A percentile compares a stretch with the other conserved stretches of the same genome.
Conservation (phyloP, 2,888 invertebrate species). For the Myopa tessellatipennis region DNA sequence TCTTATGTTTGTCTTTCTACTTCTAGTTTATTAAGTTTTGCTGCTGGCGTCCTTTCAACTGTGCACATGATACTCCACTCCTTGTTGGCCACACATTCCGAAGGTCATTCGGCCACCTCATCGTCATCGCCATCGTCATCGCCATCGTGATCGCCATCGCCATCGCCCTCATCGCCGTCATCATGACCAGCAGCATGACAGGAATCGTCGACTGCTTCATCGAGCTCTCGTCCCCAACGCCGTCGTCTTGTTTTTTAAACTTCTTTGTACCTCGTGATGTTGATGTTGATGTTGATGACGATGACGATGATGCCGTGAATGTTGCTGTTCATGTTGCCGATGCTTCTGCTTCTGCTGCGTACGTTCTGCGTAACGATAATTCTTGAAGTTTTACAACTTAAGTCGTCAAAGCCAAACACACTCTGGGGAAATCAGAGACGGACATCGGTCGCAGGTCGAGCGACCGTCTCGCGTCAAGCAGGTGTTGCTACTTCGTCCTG, state of each 20-base stretch:
- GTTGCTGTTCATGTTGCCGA: not conserved
- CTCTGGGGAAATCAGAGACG: conserved; percentile 67
- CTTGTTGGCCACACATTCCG: not conserved
- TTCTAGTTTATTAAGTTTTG: not conserved
- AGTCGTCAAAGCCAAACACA: conserved; percentile 67
- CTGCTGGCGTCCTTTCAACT: conserved; percentile 13
- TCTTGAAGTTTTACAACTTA: conserved; percentile 67
- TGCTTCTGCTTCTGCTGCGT: not conserved
- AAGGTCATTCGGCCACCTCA: conserved; percentile 41
- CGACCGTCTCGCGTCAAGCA: conserved; percentile 36
- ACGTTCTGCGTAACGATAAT: conserved; percentile 61
- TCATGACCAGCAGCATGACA: no score
- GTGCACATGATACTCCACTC: no score
- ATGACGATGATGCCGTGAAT: not conserved
- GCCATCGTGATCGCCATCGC: not conserved
- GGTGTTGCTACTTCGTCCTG: conserved; percentile 29
- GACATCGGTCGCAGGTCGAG: conserved; percentile 52
- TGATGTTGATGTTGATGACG: no score
- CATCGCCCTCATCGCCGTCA: not conserved
- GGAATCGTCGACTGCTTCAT: not conserved
- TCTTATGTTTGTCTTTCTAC: not conserved
- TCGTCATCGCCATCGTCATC: conserved; percentile 43
- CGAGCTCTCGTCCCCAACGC: not conserved
- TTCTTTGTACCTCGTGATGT: no score
- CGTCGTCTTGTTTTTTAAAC: not conserved